These are phyloP conservation scores for Nycteola revayana DNA, from an alignment of 2,888 invertebrate species.

Conservation along the genomic window DNA sequence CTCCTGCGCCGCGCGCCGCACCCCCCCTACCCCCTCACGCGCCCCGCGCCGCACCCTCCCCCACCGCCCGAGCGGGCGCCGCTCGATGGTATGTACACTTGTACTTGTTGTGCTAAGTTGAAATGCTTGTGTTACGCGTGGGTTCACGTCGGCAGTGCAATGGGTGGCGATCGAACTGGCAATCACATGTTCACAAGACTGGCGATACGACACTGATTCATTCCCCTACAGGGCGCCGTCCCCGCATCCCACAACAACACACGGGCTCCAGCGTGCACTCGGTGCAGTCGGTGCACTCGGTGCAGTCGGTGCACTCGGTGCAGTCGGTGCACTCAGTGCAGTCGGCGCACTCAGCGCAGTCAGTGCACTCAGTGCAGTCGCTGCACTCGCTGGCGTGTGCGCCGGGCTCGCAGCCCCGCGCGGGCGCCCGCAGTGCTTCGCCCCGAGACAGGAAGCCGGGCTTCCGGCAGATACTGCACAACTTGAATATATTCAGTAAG, in stretches of 20 bases:
- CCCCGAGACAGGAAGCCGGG: conserved; percentile 64
- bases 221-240: conserved; percentile 38
- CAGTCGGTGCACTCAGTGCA: conserved; percentile 37
- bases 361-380: conserved; percentile 25
- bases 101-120: no score
- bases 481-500: conserved; percentile 90
- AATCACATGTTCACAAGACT: no score
- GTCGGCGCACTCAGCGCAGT: conserved; percentile 28
- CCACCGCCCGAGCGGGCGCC: conserved; percentile 24
- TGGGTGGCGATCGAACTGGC: no score
- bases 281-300: conserved; percentile 46
- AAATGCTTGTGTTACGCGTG: no score
- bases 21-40: conserved; percentile 91
- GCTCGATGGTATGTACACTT: conserved; percentile 23
- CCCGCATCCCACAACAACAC: conserved; percentile 71
- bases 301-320: conserved; percentile 36
- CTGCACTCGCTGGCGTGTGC: conserved; percentile 20
- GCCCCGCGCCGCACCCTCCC: conserved; percentile 32
- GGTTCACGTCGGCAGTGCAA: no score
- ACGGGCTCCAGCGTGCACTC: conserved; percentile 73
- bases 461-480: conserved; percentile 89
- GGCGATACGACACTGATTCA: no score
- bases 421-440: conserved; percentile 54
- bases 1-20: conserved; percentile 87
- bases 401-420: conserved; percentile 2